Conservation (phyloP, 1,140 invertebrate species). For the Trichogramma pretiosum region DNA sequence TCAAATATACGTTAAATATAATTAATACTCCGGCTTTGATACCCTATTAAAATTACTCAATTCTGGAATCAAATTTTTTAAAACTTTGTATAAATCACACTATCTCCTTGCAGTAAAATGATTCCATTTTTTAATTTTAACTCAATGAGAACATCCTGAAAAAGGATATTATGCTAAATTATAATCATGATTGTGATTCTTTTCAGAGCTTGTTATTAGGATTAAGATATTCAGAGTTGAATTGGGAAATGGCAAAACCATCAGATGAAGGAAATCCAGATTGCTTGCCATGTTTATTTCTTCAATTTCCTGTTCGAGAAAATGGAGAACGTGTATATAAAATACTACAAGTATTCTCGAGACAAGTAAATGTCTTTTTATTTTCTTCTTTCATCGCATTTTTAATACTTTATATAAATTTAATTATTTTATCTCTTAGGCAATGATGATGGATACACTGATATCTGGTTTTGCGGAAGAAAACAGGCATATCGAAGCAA, state of each 20-base stretch:
- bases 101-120: neutral
- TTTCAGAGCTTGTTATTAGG: constrained; percentile 73
- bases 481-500: constrained; percentile 47
- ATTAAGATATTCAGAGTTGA: constrained; percentile 77
- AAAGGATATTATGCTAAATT: too few relatives aligned
- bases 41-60: too few relatives aligned
- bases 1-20: too few relatives aligned
- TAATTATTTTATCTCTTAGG: constrained; percentile 37
- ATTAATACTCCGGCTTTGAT: too few relatives aligned
- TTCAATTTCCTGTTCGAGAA: constrained; percentile 79
- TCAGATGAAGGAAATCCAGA: constrained; percentile 75
- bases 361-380: constrained; percentile 49
- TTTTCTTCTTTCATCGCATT: neutral
- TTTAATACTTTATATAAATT: neutral
- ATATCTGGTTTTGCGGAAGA: constrained; percentile 79
- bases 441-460: constrained; percentile 84
- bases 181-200: too few relatives aligned
- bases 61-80: too few relatives aligned
- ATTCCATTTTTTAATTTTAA: too few relatives aligned
- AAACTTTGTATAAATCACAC: neutral
- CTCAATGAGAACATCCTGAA: too few relatives aligned
- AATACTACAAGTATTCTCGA: constrained; percentile 79
- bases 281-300: constrained; percentile 79
- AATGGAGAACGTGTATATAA: constrained; percentile 78
- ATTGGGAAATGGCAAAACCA: constrained; percentile 81